phyloP scores from a whole-genome alignment of 2,113 vertebrate genomes.

The Xenotilapia flavipinnis region DNA sequence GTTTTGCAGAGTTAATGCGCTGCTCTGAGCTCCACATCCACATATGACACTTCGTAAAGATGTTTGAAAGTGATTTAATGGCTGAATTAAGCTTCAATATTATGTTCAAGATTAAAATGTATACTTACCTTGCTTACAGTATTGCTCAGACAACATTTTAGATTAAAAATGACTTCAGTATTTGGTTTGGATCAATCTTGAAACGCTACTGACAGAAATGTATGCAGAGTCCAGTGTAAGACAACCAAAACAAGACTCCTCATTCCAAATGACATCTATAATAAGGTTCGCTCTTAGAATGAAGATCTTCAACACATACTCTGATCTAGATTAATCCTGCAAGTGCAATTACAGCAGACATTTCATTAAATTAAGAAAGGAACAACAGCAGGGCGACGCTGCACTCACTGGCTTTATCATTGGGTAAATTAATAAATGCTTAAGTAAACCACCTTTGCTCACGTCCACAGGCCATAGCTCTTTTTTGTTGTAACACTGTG shows the following conservation, averaged over 20 bases:
- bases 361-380: not conserved
- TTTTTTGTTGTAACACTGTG: not conserved
- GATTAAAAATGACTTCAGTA: not conserved
- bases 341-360: constrained; percentile 19
- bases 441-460: not conserved
- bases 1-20: not conserved
- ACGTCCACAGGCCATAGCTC: not conserved
- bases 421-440: not conserved
- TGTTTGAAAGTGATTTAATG: not conserved
- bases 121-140: not conserved
- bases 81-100: not conserved
- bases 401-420: not conserved
- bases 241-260: not conserved
- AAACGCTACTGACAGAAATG: not conserved
- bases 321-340: not conserved
- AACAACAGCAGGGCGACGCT: not conserved
- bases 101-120: not conserved
- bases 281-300: not conserved
- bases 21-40: not conserved
- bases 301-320: not conserved
- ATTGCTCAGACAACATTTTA: not conserved
- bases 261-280: not conserved
- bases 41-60: not conserved
- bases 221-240: not conserved
- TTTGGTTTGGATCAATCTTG: not conserved